Base-by-base conservation (phyloP, 1,140 invertebrate species). In the Papilio dardanus region DNA sequence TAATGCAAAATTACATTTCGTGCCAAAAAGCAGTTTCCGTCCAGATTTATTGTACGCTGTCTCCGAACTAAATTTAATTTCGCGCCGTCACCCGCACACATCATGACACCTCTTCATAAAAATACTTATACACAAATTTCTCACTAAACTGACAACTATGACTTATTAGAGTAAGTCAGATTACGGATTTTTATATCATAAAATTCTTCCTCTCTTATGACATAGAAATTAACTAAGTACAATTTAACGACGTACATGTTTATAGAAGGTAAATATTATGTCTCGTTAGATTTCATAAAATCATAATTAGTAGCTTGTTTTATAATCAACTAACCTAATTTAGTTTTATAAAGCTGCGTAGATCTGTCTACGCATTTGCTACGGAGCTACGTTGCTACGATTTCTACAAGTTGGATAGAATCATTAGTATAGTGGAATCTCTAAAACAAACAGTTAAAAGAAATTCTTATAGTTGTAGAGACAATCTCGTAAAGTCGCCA, bases 1-100 rank as follows among this genome's bases (percentile, higher is more conserved):
- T 62, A 62, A 62, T 62, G 54, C 54, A 62, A 62, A 62, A 62
- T 62, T 62, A 62, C 54, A 28, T 62, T 62, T 62, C 54, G 54
- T 62, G 54, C 54, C 54, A 62, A 62, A 62, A 62, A 62, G 54
- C 54, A 62, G 54, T 62, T 62, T 62, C 30, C 54, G 54, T 62
- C 54, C 24, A 62, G 54, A 62, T 62, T 62, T 62, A 62, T 62
- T 62, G 54, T 62, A 62, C 54, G 54, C 8, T 62, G 24, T 62
- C 54, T 62, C 54, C 54, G 54, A 62, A 28, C 24, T 21, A 62
- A 62, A 62, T 62, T 62, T 62, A 62, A 62, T 62, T 62, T 62
- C 54, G 54, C 54, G 54, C 54, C 24, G 54, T 62, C 54, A 28
- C 54, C 54, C 54, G 54, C 54, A 62, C 21, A 62, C 54, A 28